Percentiles rank a stretch among this genome's conserved stretches.
Evolutionary conservation across 2,113 vertebrate species (phyloP).

Genomic region (Leptobrachium ailaonicum): DNA sequence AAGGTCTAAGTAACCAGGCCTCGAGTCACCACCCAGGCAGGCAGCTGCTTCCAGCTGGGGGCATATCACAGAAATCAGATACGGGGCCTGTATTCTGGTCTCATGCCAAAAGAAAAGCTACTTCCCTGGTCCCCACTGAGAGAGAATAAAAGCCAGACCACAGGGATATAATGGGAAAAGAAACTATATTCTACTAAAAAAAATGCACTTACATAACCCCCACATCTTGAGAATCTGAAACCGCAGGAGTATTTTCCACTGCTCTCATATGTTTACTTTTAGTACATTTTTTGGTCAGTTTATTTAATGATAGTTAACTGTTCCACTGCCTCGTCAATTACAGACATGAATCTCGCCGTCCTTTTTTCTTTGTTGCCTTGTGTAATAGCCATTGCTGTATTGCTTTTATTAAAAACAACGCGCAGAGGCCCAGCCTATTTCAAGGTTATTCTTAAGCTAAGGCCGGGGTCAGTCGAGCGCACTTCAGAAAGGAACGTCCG

Average conservation of each 20-base stretch:
- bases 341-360: background rate
- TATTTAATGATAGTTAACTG: constrained; percentile 6
- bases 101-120: constrained; percentile 30
- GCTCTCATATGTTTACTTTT: constrained; percentile 40
- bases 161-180: constrained; percentile 47
- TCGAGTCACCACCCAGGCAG: constrained; percentile 32
- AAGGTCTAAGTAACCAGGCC: background rate
- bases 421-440: too few species aligned
- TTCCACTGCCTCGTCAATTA: background rate
- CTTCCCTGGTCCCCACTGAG: constrained; percentile 30
- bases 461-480: too few species aligned
- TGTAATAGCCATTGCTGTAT: too few species aligned
- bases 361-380: too few species aligned
- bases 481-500: too few species aligned
- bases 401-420: too few species aligned
- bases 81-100: constrained; percentile 17
- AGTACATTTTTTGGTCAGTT: background rate
- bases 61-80: constrained; percentile 45
- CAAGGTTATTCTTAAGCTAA: too few species aligned
- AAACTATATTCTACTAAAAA: constrained; percentile 23
- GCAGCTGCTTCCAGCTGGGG: constrained; percentile 29
- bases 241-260: constrained; percentile 42
- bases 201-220: constrained; percentile 48
- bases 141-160: constrained; percentile 44
- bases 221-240: constrained; percentile 45